These are phyloP conservation scores for Tetramorium parvispinum DNA, from an alignment of 1,140 invertebrate genomes.

Conservation along the genomic window DNA sequence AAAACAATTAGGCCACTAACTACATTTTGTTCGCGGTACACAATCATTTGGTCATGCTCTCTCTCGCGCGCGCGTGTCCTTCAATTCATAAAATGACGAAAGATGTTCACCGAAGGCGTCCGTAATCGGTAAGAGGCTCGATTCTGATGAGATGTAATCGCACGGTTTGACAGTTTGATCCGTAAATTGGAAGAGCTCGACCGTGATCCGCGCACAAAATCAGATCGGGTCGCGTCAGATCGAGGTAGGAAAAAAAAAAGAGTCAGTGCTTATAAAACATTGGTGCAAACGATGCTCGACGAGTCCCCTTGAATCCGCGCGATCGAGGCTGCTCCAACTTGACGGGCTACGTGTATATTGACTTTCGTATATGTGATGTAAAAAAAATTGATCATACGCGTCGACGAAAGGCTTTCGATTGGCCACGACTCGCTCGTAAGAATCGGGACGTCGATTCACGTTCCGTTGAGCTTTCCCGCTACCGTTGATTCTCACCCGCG, in stretches of 20 bases:
- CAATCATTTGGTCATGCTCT: slow-evolving; percentile 31
- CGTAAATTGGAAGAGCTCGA: slow-evolving; percentile 41
- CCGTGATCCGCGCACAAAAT: slow-evolving; percentile 7
- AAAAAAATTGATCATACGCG: slow-evolving; percentile 38
- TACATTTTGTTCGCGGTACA: background rate
- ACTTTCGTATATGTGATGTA: slow-evolving; percentile 38
- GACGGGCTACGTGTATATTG: slow-evolving; percentile 49
- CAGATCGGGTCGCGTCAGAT: background rate
- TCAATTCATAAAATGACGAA: background rate
- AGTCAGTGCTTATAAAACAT: slow-evolving; percentile 30
- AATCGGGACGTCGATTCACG: slow-evolving; percentile 4
- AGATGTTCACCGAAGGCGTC: slow-evolving; percentile 1
- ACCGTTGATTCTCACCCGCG: background rate
- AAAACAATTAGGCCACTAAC: slow-evolving; percentile 70
- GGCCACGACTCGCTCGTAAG: slow-evolving; percentile 2
- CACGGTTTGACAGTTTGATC: background rate
- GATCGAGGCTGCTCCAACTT: slow-evolving; percentile 43
- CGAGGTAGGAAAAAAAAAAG: slow-evolving; percentile 5
- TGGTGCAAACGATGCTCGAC: background rate
- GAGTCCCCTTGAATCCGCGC: slow-evolving; percentile 17
- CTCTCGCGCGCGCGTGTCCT: slow-evolving; percentile 30
- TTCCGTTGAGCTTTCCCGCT: slow-evolving; percentile 24
- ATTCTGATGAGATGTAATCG: slow-evolving; percentile 19
- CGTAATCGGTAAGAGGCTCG: slow-evolving; percentile 22
- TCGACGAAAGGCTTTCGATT: slow-evolving; percentile 36